Percentiles rank a stretch among this genome's conserved stretches.
Evolutionary conservation across 2,113 vertebrate species (phyloP).

Genomic region (Heterochromis multidens): DNA sequence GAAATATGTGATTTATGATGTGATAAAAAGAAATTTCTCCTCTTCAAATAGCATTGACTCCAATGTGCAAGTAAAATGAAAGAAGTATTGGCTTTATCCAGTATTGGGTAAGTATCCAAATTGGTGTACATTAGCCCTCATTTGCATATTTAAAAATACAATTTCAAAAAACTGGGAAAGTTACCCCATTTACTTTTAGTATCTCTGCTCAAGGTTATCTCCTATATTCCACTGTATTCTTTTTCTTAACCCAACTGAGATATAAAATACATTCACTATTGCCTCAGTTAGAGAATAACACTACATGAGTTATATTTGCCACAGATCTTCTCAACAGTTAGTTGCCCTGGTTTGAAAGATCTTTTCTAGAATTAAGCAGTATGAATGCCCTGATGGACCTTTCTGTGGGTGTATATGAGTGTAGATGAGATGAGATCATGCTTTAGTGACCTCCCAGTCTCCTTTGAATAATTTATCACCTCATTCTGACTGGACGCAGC

Average conservation of each 20-base stretch:
- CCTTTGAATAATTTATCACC: conserved; percentile 68
- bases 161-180: neutral
- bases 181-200: neutral
- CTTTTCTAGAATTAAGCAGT: neutral
- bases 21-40: neutral
- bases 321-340: neutral
- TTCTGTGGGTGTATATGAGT: neutral
- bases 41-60: neutral
- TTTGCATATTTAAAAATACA: neutral
- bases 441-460: conserved; percentile 61
- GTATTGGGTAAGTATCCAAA: neutral
- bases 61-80: neutral
- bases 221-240: neutral
- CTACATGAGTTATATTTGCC: neutral
- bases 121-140: neutral
- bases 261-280: too few species aligned
- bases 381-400: neutral
- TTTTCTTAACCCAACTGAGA: neutral
- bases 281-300: too few species aligned
- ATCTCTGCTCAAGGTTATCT: too few species aligned
- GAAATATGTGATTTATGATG: too few species aligned
- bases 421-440: conserved; percentile 30
- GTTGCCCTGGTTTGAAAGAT: neutral
- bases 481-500: conserved; percentile 55
- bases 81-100: too few species aligned